phyloP scores from a whole-genome alignment of 2,888 invertebrate species.

The Reticulitermes lucifugus region DNA sequence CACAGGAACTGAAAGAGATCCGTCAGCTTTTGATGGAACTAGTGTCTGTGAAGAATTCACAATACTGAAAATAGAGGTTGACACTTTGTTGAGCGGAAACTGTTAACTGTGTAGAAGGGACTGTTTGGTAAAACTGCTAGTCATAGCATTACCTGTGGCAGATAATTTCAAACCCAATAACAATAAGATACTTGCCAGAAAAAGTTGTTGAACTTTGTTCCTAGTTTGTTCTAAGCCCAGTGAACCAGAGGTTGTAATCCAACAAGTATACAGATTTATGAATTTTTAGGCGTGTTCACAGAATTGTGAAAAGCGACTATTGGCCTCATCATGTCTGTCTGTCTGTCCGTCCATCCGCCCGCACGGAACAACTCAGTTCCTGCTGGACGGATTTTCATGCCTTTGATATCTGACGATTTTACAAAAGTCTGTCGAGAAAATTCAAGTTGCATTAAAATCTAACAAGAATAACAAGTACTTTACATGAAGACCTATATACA shows the following conservation, averaged over 20 bases:
- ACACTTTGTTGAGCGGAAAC: neutral
- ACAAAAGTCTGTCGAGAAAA: no score
- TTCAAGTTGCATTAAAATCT: no score
- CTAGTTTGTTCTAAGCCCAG: neutral
- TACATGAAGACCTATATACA: no score
- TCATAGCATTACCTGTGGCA: neutral
- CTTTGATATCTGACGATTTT: no score
- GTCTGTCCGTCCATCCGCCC: no score
- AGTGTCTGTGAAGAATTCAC: constrained; percentile 34
- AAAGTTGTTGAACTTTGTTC: neutral
- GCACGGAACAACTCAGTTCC: no score
- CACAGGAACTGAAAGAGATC: constrained; percentile 49
- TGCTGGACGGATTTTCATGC: no score
- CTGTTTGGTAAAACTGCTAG: neutral
- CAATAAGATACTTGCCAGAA: neutral
- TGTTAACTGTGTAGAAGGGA: neutral
- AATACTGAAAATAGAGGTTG: neutral
- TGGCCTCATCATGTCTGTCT: no score
- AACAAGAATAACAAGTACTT: no score
- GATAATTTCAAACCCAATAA: neutral
- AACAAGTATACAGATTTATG: neutral
- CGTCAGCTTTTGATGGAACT: constrained; percentile 46
- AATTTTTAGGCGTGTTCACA: neutral
- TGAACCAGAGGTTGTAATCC: neutral
- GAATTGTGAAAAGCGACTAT: no score